Percentiles rank a stretch among this genome's conserved stretches.
Conservation (phyloP, 2,888 invertebrate species). For the Drosophila paracracens region DNA sequence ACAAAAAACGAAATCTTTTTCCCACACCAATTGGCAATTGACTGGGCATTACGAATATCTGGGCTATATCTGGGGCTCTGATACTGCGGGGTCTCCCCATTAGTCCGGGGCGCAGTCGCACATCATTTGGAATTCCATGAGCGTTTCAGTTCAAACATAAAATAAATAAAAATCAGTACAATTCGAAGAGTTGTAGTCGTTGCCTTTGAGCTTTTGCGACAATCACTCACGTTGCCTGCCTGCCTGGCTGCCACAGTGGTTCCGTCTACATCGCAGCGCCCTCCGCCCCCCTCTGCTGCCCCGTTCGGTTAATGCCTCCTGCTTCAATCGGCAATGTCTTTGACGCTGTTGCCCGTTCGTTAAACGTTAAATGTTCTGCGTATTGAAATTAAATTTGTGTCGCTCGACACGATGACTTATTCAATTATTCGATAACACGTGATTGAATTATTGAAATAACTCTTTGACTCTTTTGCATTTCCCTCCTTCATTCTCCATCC, state of each 20-base stretch:
- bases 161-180: slow-evolving; percentile 82
- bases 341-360: slow-evolving; percentile 53
- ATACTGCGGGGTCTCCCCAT: slow-evolving; percentile 32
- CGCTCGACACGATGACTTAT: slow-evolving; percentile 79
- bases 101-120: slow-evolving; percentile 58
- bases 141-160: slow-evolving; percentile 82
- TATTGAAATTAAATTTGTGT: slow-evolving; percentile 80
- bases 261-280: slow-evolving; percentile 19
- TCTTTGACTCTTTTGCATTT: slow-evolving; percentile 14
- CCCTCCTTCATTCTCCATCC: background rate
- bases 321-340: slow-evolving; percentile 69
- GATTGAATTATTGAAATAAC: slow-evolving; percentile 77
- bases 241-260: slow-evolving; percentile 37
- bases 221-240: slow-evolving; percentile 74
- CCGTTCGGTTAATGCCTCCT: slow-evolving; percentile 14
- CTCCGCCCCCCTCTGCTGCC: background rate
- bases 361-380: slow-evolving; percentile 70
- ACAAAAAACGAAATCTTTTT: slow-evolving; percentile 47
- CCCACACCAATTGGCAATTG: slow-evolving; percentile 71
- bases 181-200: slow-evolving; percentile 73
- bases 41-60: slow-evolving; percentile 30
- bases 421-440: slow-evolving; percentile 80
- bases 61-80: slow-evolving; percentile 40
- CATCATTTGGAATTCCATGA: slow-evolving; percentile 76
- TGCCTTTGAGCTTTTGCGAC: slow-evolving; percentile 80